Evolutionary conservation across 2,797 vertebrate genomes (phyloP), one percentile per base, ranked within the genome.

Genomic region (Sebastes nivosus): DNA sequence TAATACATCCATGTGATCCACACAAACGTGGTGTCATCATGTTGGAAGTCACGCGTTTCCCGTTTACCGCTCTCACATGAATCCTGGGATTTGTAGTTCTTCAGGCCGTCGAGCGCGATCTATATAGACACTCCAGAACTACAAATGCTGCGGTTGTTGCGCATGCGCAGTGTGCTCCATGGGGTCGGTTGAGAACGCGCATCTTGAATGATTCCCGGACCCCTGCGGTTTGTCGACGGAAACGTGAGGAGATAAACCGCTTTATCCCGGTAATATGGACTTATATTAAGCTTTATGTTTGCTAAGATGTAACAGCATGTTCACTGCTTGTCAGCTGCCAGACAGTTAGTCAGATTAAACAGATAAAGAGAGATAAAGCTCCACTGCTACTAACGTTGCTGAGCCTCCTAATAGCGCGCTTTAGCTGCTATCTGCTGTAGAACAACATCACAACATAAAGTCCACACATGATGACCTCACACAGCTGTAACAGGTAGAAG

Each of bases 61-160:
- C 72, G 72, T 86, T 88, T 58, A 70, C 61, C 32, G 81, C 50
- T 38, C n/a, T 2, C 6, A 1, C 2, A 38, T 38, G 63, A 58
- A 7, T 32, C 13, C 2, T 85, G 93, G 94, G 83, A 90, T 0
- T 57, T 96, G 95, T 94, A 90, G 93, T 96, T 88, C 58, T 57
- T 13, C 0, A 0, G 1, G 0, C 8, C 1, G 0, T 2, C 1
- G 1, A 12, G 13, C 5, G 0, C 0, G 32, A 50, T 46, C 4
- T 13, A 1, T 8, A 0, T 1, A 18, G 30, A 24, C 10, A 0
- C 4, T 2, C 6, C 10, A 18, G 36, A 91, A 96, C 95, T 95
- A 94, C 96, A 90, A 71, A 36, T 16, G 72, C 50, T 6, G 54
- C 6, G 5, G 5, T 2, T 25, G 3, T 27, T 0, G 63, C 88